phyloP scores from a whole-genome alignment of 1,140 invertebrate species.

The Branchinecta lynchi region DNA sequence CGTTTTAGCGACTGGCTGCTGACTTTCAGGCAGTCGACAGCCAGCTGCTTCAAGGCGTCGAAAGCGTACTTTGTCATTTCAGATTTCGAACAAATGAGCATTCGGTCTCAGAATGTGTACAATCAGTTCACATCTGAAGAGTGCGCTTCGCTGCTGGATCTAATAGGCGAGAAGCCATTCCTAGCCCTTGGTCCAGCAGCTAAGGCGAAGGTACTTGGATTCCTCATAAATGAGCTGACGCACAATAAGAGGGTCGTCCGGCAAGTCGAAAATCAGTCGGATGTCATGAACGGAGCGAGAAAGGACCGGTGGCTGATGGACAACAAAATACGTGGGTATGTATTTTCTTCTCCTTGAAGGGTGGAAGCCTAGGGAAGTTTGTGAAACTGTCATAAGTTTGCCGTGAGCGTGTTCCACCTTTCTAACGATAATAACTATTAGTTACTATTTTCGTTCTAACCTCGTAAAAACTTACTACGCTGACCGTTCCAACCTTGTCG shows the following conservation, averaged over 20 bases:
- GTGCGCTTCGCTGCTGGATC: constrained; percentile 17
- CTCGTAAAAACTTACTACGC: too few species aligned
- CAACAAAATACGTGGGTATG: constrained; percentile 71
- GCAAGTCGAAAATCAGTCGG: constrained; percentile 58
- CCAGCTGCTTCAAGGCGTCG: too few species aligned
- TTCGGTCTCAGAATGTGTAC: not conserved
- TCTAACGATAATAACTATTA: too few species aligned
- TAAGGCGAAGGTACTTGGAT: constrained; percentile 72
- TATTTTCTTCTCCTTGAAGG: constrained; percentile 22
- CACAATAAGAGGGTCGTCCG: constrained; percentile 74
- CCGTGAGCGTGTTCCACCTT: too few species aligned
- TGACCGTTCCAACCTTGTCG: too few species aligned
- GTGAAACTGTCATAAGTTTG: too few species aligned
- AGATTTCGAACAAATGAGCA: constrained; percentile 7
- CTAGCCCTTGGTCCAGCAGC: constrained; percentile 65
- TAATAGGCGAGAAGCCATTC: constrained; percentile 50
- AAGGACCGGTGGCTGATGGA: constrained; percentile 65
- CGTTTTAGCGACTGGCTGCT: too few species aligned
- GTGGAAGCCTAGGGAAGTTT: not conserved
- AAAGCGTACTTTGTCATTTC: not conserved
- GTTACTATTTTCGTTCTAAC: too few species aligned
- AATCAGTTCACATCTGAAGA: not conserved
- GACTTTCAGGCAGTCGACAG: too few species aligned
- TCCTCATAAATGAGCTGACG: constrained; percentile 81
- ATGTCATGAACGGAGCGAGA: constrained; percentile 52